Percentiles rank a stretch among this genome's conserved stretches.
phyloP scores from a whole-genome alignment of 2,113 vertebrate genomes.

The Terrapene triunguis region DNA sequence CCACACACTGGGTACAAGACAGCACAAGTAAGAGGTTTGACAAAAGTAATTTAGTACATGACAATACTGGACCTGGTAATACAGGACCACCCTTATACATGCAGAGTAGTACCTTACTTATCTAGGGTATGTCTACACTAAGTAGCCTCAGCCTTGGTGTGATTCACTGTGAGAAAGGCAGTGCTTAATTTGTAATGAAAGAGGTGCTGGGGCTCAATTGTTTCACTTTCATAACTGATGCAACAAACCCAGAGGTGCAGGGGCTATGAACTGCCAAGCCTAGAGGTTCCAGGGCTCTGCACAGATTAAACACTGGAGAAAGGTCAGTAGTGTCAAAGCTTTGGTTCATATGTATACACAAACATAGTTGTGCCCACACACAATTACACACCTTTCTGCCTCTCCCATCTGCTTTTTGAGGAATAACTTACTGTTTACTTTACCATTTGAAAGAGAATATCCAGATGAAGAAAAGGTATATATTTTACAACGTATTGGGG shows the following conservation, averaged over 20 bases:
- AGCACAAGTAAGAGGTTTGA: fast-evolving
- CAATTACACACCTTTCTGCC: fast-evolving
- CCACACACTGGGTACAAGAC: background rate
- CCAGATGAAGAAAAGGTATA: background rate
- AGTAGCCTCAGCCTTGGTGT: fast-evolving
- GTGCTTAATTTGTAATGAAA: too few relatives aligned
- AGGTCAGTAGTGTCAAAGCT: fast-evolving
- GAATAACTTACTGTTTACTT: background rate
- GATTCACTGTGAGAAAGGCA: too few relatives aligned
- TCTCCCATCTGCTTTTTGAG: background rate
- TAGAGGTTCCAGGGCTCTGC: too few relatives aligned
- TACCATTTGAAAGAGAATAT: background rate
- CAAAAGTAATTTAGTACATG: background rate
- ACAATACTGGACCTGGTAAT: background rate
- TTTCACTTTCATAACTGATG: too few relatives aligned
- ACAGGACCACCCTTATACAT: fast-evolving
- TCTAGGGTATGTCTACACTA: too few relatives aligned
- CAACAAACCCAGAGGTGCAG: too few relatives aligned
- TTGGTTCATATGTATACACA: background rate
- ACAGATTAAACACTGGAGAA: background rate
- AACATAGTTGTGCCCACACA: fast-evolving
- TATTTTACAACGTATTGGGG: background rate
- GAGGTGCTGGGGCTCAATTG: too few relatives aligned
- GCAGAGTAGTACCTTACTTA: fast-evolving
- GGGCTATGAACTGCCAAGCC: too few relatives aligned